Conservation (phyloP, 2,888 invertebrate genomes). For the Euplagia quadripunctaria region DNA sequence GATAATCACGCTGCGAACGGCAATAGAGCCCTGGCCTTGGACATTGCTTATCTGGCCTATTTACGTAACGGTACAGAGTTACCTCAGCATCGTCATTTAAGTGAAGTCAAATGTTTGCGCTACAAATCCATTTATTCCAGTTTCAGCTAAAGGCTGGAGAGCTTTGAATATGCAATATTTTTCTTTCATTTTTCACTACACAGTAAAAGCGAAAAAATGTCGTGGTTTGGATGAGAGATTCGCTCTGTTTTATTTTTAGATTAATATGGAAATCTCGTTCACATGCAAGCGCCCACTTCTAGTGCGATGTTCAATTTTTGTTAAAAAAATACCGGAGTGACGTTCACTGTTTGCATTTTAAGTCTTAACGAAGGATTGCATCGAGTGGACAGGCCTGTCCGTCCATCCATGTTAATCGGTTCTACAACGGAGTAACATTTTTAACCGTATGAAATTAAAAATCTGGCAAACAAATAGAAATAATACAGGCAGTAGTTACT, state of each 20-base stretch:
- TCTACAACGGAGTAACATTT: too few relatives aligned
- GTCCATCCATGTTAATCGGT: too few relatives aligned
- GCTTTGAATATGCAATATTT: constrained; percentile 6
- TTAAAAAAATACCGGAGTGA: constrained; percentile 1
- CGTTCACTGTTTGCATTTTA: neutral
- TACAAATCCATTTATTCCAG: neutral
- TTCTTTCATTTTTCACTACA: constrained; percentile 10
- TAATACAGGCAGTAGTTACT: too few relatives aligned
- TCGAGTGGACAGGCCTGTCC: neutral
- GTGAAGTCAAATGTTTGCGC: too few relatives aligned
- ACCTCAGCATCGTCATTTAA: too few relatives aligned
- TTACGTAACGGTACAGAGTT: too few relatives aligned
- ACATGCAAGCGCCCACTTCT: constrained; percentile 20
- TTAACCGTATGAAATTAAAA: neutral
- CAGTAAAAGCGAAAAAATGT: neutral
- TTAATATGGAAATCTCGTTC: constrained; percentile 41
- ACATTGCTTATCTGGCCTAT: too few relatives aligned
- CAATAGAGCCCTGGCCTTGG: too few relatives aligned
- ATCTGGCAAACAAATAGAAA: neutral
- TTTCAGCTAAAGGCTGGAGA: neutral
- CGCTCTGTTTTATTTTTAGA: constrained; percentile 25
- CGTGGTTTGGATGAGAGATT: constrained; percentile 20
- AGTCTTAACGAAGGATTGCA: neutral
- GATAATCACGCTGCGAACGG: too few relatives aligned
- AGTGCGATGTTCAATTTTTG: constrained; percentile 1